Conservation (phyloP, 2,113 vertebrate genomes). For the Oncorhynchus mykiss region DNA sequence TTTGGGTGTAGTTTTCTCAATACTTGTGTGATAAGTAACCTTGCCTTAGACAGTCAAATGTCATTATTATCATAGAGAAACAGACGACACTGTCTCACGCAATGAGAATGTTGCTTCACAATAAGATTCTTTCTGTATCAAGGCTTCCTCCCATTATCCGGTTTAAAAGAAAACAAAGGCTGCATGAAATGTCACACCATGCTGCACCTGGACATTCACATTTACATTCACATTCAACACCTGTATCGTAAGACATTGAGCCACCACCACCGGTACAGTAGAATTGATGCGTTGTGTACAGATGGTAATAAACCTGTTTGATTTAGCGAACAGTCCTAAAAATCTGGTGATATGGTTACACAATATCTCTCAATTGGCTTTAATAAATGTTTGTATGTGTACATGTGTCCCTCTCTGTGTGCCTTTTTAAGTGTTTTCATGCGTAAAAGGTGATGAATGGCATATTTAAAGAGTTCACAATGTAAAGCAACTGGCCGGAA, state of each 20-base stretch:
- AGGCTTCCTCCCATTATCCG: conserved; percentile 28
- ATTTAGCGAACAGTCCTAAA: conserved; percentile 73
- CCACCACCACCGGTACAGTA: conserved; percentile 23
- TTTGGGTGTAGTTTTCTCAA: background rate
- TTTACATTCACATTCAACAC: conserved; percentile 46
- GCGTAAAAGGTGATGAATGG: conserved; percentile 91
- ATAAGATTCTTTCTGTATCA: background rate
- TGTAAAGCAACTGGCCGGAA: conserved; percentile 85
- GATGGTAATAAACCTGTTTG: conserved; percentile 56
- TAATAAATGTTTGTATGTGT: conserved; percentile 71
- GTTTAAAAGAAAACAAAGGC: conserved; percentile 31
- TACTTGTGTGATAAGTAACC: too few relatives aligned
- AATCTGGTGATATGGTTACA: conserved; percentile 57
- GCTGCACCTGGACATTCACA: background rate
- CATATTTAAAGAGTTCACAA: conserved; percentile 88
- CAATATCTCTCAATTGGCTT: conserved; percentile 75
- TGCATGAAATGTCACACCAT: conserved; percentile 11
- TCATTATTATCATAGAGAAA: background rate
- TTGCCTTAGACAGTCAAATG: background rate
- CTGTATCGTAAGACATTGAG: conserved; percentile 39
- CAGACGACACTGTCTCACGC: background rate
- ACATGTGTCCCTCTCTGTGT: conserved; percentile 6
- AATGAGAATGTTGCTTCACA: background rate
- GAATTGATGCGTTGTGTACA: conserved; percentile 45
- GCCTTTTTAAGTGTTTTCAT: conserved; percentile 83